Evolutionary conservation across 1,140 invertebrate genomes (phyloP).

Genomic region (Globodera rostochiensis): DNA sequence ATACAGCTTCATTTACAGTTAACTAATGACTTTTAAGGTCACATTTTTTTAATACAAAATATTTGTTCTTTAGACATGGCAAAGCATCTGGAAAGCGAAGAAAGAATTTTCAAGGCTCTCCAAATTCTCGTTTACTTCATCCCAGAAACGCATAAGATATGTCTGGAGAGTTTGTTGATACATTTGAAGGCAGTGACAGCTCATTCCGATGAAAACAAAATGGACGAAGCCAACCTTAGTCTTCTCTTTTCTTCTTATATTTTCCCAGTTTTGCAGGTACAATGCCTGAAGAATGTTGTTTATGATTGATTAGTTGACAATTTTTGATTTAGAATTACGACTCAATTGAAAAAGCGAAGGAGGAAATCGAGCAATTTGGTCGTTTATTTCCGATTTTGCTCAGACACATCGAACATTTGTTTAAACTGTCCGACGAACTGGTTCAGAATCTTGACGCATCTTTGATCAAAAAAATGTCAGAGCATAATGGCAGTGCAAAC

Average conservation of each 20-base stretch:
- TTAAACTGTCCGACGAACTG: slow-evolving; percentile 15
- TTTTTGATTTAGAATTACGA: slow-evolving; percentile 19
- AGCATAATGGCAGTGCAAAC: neutral
- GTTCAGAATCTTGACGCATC: slow-evolving; percentile 12
- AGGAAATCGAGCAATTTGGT: slow-evolving; percentile 3
- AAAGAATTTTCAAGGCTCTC: slow-evolving; percentile 22
- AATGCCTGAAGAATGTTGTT: neutral
- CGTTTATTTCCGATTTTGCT: slow-evolving; percentile 20
- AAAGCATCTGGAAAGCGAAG: slow-evolving; percentile 7
- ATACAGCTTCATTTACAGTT: too few relatives aligned
- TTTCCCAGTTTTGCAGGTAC: slow-evolving; percentile 25
- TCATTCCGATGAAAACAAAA: slow-evolving; percentile 24
- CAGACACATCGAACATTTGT: slow-evolving; percentile 1
- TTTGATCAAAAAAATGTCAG: neutral
- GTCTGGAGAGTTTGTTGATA: slow-evolving; percentile 19
- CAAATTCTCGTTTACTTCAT: slow-evolving; percentile 33
- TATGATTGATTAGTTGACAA: neutral
- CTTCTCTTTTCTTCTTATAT: slow-evolving; percentile 17
- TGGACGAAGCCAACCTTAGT: slow-evolving; percentile 16
- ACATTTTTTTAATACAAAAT: too few relatives aligned
- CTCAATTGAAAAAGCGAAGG: slow-evolving; percentile 20
- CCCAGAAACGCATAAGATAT: slow-evolving; percentile 17
- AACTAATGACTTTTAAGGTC: too few relatives aligned
- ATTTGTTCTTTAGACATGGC: slow-evolving; percentile 4
- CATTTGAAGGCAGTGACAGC: slow-evolving; percentile 18